phyloP scores from a whole-genome alignment of 2,113 vertebrate species.

The Grammomys surdaster region DNA sequence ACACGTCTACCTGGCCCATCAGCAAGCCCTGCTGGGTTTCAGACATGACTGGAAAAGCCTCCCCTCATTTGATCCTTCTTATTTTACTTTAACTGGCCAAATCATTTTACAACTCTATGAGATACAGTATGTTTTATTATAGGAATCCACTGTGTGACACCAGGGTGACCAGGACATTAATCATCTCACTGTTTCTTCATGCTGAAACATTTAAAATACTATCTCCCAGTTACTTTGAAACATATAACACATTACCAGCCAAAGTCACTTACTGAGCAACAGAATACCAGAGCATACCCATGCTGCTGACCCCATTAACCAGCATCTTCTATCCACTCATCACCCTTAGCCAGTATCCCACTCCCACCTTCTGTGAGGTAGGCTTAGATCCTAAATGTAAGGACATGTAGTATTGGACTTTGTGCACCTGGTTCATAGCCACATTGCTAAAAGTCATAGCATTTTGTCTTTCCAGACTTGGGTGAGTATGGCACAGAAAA shows the following conservation, averaged over 20 bases:
- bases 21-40: neutral
- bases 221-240: neutral
- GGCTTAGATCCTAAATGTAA: neutral
- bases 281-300: neutral
- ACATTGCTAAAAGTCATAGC: neutral
- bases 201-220: neutral
- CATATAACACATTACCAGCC: neutral
- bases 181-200: neutral
- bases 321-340: neutral
- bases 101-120: neutral
- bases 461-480: neutral
- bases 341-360: too few relatives aligned
- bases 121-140: neutral
- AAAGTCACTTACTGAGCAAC: neutral
- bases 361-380: neutral
- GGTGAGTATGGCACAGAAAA: too few relatives aligned
- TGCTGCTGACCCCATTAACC: neutral
- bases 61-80: neutral
- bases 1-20: too few relatives aligned
- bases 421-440: neutral
- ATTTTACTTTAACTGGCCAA: neutral
- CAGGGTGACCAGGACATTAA: neutral
- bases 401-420: neutral
- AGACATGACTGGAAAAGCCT: neutral
- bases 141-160: neutral